Conservation (phyloP, 2,113 vertebrate species). For the Columba livia region DNA sequence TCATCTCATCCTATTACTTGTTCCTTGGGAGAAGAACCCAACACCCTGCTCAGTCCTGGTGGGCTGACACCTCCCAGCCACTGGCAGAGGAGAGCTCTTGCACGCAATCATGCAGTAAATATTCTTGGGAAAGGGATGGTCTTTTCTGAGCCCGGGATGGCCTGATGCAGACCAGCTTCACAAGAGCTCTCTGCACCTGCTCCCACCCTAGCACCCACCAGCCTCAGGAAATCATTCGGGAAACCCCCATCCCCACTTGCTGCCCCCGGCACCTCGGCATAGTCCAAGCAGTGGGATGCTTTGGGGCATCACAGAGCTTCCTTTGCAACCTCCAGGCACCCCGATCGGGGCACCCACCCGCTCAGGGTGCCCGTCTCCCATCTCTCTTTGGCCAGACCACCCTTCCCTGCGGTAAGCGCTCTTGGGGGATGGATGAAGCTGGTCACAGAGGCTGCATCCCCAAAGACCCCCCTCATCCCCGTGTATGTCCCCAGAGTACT, state of each 20-base stretch:
- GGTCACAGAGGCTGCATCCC: background rate
- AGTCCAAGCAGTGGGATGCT: accelerated
- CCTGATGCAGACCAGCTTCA: background rate
- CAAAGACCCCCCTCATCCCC: background rate
- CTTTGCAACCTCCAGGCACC: background rate
- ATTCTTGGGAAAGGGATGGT: background rate
- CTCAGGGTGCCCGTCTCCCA: accelerated
- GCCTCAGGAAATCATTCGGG: background rate
- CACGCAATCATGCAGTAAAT: accelerated
- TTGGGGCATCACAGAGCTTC: accelerated
- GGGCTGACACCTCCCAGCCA: background rate
- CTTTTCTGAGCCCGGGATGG: background rate
- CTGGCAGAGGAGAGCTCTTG: background rate
- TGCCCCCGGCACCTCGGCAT: background rate
- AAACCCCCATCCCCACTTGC: accelerated
- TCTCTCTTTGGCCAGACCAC: background rate
- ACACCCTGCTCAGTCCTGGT: background rate
- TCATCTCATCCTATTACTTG: too few relatives aligned
- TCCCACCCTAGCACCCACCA: background rate
- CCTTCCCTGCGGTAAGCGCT: accelerated
- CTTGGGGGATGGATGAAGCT: background rate
- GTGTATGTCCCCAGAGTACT: background rate
- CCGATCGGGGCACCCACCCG: background rate
- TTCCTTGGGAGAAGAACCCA: too few relatives aligned
- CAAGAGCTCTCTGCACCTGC: background rate